Percentiles rank a stretch among this genome's conserved stretches.
Evolutionary conservation across 2,888 invertebrate genomes (phyloP).

Genomic region (Agrilus cyanescens): DNA sequence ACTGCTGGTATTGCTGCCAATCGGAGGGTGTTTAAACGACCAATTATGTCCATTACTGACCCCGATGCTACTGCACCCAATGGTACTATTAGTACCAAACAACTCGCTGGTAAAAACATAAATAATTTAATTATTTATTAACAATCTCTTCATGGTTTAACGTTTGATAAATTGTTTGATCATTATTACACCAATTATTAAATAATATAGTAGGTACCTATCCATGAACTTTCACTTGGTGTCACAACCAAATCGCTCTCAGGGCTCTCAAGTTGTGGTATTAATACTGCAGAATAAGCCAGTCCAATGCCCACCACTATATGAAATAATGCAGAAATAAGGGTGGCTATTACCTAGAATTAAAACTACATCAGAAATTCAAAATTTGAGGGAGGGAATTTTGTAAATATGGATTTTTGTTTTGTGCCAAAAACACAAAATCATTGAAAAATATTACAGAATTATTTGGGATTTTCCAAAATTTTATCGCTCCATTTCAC

Average conservation of each 20-base stretch:
- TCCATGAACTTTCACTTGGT: conserved; percentile 39
- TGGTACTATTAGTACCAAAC: conserved; percentile 43
- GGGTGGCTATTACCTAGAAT: conserved; percentile 39
- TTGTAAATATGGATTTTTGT: neutral
- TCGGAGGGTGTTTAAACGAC: conserved; percentile 45
- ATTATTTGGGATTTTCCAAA: neutral
- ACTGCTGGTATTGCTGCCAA: conserved; percentile 42
- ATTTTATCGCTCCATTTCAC: conserved; percentile 12
- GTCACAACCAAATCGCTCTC: conserved; percentile 29
- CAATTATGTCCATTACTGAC: conserved; percentile 44
- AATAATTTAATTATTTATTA: neutral
- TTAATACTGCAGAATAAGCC: conserved; percentile 44
- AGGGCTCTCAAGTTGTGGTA: conserved; percentile 35
- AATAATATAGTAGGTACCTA: conserved; percentile 30
- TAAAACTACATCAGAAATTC: neutral
- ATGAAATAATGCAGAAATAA: conserved; percentile 44
- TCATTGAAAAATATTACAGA: too few species aligned
- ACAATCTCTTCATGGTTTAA: too few species aligned
- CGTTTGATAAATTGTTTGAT: conserved; percentile 39
- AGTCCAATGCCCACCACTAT: conserved; percentile 46
- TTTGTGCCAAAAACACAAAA: too few species aligned
- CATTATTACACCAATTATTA: too few species aligned
- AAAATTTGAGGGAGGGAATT: too few species aligned
- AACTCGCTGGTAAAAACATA: conserved; percentile 37
- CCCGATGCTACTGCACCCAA: conserved; percentile 42